These are phyloP conservation scores for Rhincodon typus DNA, from an alignment of 2,797 vertebrate genomes.

Conservation along the genomic window DNA sequence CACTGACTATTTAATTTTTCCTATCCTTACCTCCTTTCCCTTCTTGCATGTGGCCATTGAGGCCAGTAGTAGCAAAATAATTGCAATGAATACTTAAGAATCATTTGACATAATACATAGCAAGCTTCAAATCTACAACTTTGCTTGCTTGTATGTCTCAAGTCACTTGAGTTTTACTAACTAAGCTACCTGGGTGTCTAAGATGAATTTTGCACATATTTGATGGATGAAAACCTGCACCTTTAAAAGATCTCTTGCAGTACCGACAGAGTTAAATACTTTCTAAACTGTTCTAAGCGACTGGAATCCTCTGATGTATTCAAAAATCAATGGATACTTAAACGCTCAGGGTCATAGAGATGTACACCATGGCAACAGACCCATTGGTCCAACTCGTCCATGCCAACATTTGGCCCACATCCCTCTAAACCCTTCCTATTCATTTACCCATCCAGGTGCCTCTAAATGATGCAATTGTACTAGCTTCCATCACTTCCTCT, in stretches of 20 bases:
- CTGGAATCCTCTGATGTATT: neutral
- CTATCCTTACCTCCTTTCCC: neutral
- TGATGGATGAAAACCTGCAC: neutral
- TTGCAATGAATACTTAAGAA: neutral
- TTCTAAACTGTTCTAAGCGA: neutral
- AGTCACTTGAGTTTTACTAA: neutral
- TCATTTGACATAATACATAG: neutral
- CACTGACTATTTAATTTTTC: neutral
- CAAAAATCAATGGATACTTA: neutral
- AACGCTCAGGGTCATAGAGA: neutral
- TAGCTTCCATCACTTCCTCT: too few relatives aligned
- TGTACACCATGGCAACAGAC: too few relatives aligned
- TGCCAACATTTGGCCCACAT: too few relatives aligned
- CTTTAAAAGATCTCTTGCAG: neutral
- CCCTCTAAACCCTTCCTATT: too few relatives aligned
- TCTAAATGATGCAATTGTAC: too few relatives aligned
- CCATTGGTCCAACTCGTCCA: too few relatives aligned
- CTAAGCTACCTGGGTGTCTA: neutral
- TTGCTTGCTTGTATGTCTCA: neutral
- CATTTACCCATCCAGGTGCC: too few relatives aligned
- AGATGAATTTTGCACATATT: neutral
- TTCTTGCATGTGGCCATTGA: neutral
- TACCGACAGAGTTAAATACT: neutral
- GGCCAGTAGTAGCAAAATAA: neutral
- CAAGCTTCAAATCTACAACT: neutral